Evolutionary conservation across 2,888 invertebrate species (phyloP).

Genomic region (Acleris laterana): DNA sequence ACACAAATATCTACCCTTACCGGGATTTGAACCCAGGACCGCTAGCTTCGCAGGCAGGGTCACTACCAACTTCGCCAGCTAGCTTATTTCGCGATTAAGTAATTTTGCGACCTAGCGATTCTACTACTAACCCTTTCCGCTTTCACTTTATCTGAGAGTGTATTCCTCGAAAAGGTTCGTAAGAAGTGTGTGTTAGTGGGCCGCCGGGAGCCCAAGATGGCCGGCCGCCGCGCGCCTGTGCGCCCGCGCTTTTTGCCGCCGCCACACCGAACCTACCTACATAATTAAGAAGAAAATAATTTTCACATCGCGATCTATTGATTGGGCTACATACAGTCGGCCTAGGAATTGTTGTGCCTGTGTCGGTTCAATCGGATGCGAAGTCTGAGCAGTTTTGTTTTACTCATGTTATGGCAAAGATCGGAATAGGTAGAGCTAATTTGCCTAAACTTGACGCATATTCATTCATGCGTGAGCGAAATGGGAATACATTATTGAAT

Average conservation of each 20-base stretch:
- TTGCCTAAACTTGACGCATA: too few species aligned
- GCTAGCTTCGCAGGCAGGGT: too few species aligned
- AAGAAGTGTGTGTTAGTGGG: constrained; percentile 82
- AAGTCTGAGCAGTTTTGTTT: neutral
- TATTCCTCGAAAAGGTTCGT: constrained; percentile 82
- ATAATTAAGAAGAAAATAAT: constrained; percentile 73
- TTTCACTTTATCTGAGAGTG: constrained; percentile 80
- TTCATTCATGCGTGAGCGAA: too few species aligned
- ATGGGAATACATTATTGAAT: too few species aligned
- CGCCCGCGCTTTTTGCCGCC: constrained; percentile 65
- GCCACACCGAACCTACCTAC: constrained; percentile 71
- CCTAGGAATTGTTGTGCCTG: too few species aligned
- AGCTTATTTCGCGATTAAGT: too few species aligned
- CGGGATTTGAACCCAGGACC: too few species aligned
- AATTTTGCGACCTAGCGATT: too few species aligned
- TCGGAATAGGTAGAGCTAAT: too few species aligned
- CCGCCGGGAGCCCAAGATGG: constrained; percentile 53
- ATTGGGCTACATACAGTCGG: constrained; percentile 32
- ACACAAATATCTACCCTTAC: too few species aligned
- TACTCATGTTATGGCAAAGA: too few species aligned
- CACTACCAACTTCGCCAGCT: too few species aligned
- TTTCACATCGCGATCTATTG: constrained; percentile 46
- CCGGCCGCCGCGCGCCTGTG: constrained; percentile 43
- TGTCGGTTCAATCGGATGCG: neutral
- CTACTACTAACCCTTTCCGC: constrained; percentile 49